Percentiles rank a stretch among this genome's conserved stretches.
Evolutionary conservation across 2,113 vertebrate genomes (phyloP).

Genomic region (Callipepla californica): DNA sequence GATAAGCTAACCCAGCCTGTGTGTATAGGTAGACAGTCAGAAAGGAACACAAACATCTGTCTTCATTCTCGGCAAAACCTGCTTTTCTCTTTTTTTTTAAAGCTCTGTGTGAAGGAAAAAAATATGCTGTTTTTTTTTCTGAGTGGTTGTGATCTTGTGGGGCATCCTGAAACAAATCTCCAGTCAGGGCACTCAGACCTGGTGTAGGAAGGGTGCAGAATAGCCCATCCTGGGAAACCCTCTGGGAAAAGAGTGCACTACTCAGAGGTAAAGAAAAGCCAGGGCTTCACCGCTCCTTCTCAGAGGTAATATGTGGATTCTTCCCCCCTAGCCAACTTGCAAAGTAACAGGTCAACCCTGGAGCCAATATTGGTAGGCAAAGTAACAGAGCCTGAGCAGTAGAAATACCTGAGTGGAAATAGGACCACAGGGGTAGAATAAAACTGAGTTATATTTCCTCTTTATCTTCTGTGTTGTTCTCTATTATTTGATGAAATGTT

Average conservation of each 20-base stretch:
- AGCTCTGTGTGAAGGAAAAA: not conserved
- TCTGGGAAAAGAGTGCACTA: not conserved
- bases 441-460: not conserved
- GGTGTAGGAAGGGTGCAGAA: not conserved
- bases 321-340: not conserved
- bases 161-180: not conserved
- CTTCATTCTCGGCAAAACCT: not conserved
- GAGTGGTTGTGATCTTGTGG: not conserved
- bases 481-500: not conserved
- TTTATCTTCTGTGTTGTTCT: not conserved
- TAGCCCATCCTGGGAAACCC: not conserved
- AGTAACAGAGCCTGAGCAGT: not conserved
- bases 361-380: not conserved
- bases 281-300: not conserved
- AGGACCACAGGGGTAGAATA: not conserved
- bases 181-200: not conserved
- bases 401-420: not conserved
- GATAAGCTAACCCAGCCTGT: slow-evolving; percentile 13
- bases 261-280: not conserved
- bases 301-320: slow-evolving; percentile 12
- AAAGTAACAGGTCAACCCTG: not conserved
- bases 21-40: slow-evolving; percentile 53
- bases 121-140: not conserved
- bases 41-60: slow-evolving; percentile 8
- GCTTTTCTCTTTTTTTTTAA: not conserved